Conservation (phyloP, 2,797 vertebrate genomes). For the Kryptopterus vitreolus region DNA sequence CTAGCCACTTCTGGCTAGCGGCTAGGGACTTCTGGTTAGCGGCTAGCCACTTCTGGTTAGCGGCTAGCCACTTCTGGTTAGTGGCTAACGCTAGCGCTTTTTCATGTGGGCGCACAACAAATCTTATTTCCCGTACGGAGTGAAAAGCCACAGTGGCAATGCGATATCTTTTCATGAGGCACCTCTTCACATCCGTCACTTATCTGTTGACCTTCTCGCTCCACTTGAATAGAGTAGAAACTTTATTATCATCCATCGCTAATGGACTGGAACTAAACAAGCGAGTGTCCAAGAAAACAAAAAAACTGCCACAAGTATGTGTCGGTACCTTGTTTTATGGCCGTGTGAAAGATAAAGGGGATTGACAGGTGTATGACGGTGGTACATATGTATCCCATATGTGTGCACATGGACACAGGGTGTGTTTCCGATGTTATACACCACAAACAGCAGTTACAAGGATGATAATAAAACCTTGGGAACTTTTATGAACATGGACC, state of each 20-base stretch:
- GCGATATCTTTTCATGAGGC: too few species aligned
- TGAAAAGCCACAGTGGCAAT: too few species aligned
- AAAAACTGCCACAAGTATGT: not conserved
- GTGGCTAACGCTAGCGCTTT: too few species aligned
- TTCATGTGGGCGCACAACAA: too few species aligned
- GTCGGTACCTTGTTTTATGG: not conserved
- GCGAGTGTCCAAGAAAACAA: not conserved
- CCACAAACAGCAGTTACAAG: too few species aligned
- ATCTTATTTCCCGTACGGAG: too few species aligned
- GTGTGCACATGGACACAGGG: conserved; percentile 2
- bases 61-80: too few species aligned
- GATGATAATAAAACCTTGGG: not conserved
- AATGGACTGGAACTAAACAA: not conserved
- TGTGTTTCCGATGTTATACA: not conserved
- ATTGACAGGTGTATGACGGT: not conserved
- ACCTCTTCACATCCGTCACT: not conserved
- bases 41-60: too few species aligned
- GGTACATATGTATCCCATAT: not conserved
- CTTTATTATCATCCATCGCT: not conserved
- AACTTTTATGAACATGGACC: not conserved
- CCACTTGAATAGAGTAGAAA: not conserved
- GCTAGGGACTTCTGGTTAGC: too few species aligned
- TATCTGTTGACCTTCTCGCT: not conserved
- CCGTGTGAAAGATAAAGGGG: not conserved
- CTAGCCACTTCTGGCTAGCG: too few species aligned